Conservation (phyloP, 2,113 vertebrate species). For the Pedionomus torquatus region DNA sequence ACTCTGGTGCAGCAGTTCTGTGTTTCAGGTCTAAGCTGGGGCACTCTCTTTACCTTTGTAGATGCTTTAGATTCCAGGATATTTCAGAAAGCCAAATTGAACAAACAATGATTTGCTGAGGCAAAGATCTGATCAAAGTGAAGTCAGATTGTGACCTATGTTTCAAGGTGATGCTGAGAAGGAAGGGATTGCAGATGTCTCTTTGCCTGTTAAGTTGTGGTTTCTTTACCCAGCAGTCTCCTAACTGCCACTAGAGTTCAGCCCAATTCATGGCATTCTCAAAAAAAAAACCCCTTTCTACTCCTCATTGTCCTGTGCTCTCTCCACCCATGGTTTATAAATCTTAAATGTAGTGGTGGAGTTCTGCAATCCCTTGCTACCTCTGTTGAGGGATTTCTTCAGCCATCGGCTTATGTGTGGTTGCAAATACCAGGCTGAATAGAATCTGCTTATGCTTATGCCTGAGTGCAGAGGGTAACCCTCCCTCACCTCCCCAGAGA, state of each 20-base stretch:
- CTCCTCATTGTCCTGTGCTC: background rate
- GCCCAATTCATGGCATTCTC: background rate
- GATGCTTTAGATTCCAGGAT: background rate
- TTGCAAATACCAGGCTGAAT: background rate
- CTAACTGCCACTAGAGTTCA: background rate
- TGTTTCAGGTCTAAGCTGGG: background rate
- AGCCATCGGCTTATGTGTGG: accelerated
- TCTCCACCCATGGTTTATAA: background rate
- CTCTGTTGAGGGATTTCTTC: background rate
- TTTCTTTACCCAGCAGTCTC: background rate
- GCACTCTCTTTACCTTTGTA: background rate
- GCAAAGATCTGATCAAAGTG: background rate
- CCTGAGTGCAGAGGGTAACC: background rate
- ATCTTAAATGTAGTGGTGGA: background rate
- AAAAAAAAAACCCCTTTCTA: background rate
- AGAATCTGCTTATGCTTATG: background rate
- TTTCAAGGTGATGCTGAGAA: background rate
- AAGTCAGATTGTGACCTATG: background rate
- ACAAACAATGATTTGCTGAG: background rate
- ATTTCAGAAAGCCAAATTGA: background rate
- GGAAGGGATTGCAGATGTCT: background rate
- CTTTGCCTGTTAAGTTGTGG: background rate
- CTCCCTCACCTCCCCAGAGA: background rate
- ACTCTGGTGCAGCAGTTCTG: background rate
- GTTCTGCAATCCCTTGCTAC: background rate